phyloP scores from a whole-genome alignment of 2,113 vertebrate species.

The human region GRCh38 chr16:6378501-6379000 shows the following conservation, averaged over 20 bases:
- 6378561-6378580: background rate
- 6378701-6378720: background rate
- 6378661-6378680: no score
- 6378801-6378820: background rate
- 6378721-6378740: rapidly evolving
- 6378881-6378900: background rate
- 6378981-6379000: rapidly evolving
- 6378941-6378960: background rate
- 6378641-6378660: background rate
- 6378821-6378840: background rate
- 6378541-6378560: background rate
- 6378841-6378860: background rate
- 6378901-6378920: background rate
- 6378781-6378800: background rate
- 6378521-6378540: background rate
- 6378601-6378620: background rate
- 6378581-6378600: background rate
- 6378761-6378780: background rate
- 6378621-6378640: background rate
- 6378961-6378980: background rate
- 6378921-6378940: background rate
- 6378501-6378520: background rate
- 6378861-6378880: background rate
- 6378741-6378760: background rate
- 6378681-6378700: rapidly evolving